Evolutionary conservation across 1,140 invertebrate genomes (phyloP), one percentile per base, ranked within the genome.

Genomic region (Drosophila teissieri): DNA sequence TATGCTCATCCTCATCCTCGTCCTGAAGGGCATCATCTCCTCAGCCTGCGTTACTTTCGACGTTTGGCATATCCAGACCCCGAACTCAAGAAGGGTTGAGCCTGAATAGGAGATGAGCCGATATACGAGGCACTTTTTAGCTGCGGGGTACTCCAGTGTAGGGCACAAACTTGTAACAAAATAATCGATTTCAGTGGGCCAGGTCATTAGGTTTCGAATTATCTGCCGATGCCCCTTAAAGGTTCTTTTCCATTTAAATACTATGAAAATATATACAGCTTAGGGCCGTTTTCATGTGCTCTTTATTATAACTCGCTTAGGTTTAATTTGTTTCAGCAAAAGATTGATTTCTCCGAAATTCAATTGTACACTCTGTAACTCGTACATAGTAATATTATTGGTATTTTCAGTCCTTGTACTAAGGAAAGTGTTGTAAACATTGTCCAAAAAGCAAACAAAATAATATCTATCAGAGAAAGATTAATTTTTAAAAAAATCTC

Each of bases 41-140:
- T 37, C 14, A 12, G n/a, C 15, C 40, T 49, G 46, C 24, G 24
- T 49, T 49, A 27, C 15, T 49, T 31, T 31, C 46, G n/a, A 49
- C 24, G 11, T 19, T 55, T 27, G 37, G 53, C 11, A 52, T 27
- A 19, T 52, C 6, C 15, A 27, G 34, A 34, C 24, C 27, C 12
- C 24, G 36, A 65, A 65, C 27, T 19, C 44, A 1, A 19, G 62
- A 68, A 68, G 64, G 64, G 61, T 68, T 67, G 24, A 12, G 37
- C 37, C 8, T 8, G 46, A 15, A 53, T 68, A 46, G 37, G 53
- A 68, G 31, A 65, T 65, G 64, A 65, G 44, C 27, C 11, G 42
- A 24, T 36, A 51, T 4, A 15, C 17, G 42, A 22, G 14, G 42
- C 36, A n/a, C 19, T 15, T 17, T 31, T 27, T 11, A 12, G 24